Evolutionary conservation across 2,888 invertebrate species (phyloP).

Genomic region (Eilema griseolum): DNA sequence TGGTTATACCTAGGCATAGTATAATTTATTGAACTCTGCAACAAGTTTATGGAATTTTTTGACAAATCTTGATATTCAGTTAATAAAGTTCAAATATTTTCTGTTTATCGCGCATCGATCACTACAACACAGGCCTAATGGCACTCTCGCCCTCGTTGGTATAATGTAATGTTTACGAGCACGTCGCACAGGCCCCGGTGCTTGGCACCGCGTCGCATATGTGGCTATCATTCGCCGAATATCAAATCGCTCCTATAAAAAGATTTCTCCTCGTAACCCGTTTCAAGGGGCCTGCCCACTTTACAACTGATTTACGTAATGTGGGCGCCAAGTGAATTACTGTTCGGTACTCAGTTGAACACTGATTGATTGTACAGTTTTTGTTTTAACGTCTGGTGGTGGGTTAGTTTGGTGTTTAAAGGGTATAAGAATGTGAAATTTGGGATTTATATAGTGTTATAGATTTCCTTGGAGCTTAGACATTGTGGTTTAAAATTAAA

Average conservation of each 20-base stretch:
- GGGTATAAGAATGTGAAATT: neutral
- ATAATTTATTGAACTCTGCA: no score
- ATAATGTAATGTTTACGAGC: constrained; percentile 48
- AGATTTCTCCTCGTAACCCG: constrained; percentile 38
- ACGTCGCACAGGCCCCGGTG: constrained; percentile 33
- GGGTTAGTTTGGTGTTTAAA: neutral
- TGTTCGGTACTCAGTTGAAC: neutral
- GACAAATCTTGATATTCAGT: neutral
- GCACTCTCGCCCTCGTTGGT: constrained; percentile 16
- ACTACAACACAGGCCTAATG: neutral
- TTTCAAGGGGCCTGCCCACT: constrained; percentile 41
- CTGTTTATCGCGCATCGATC: neutral
- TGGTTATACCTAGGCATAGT: no score
- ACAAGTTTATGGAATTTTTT: no score
- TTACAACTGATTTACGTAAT: constrained; percentile 51
- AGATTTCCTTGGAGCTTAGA: neutral
- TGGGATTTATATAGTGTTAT: neutral
- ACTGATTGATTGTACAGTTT: neutral
- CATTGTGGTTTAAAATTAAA: no score
- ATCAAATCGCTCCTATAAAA: constrained; percentile 52
- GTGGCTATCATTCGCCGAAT: constrained; percentile 52
- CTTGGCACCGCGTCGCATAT: constrained; percentile 53
- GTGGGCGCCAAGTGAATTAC: constrained; percentile 30
- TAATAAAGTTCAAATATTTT: neutral
- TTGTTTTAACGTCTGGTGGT: neutral